Conservation (phyloP, 2,888 invertebrate genomes). For the Acanthoscelides obtectus region DNA sequence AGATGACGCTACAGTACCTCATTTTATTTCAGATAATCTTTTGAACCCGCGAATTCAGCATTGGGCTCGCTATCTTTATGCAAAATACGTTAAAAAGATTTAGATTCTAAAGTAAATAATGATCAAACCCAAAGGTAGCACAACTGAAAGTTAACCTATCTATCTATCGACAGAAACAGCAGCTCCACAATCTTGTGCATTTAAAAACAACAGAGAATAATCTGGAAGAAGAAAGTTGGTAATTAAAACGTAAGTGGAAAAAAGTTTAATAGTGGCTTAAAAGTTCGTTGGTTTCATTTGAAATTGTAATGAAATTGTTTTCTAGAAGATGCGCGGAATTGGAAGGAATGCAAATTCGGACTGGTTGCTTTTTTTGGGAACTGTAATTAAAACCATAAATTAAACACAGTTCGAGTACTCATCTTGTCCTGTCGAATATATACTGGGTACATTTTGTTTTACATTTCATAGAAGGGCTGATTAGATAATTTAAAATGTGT, state of each 20-base stretch:
- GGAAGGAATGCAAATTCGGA: not conserved
- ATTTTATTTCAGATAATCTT: no score
- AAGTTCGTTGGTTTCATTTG: not conserved
- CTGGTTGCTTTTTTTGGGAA: not conserved
- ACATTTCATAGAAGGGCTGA: no score
- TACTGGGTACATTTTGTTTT: no score
- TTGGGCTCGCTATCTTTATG: no score
- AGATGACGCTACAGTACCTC: no score
- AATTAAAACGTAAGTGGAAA: not conserved
- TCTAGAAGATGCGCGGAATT: not conserved
- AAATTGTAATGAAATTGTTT: not conserved
- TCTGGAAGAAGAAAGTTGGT: not conserved
- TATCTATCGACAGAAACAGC: not conserved
- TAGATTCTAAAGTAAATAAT: no score
- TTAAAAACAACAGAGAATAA: not conserved
- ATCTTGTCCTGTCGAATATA: not conserved
- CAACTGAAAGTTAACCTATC: no score
- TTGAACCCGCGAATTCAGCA: no score
- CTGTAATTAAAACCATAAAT: not conserved
- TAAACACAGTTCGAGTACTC: not conserved
- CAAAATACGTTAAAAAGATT: no score
- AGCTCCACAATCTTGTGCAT: not conserved
- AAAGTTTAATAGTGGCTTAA: not conserved
- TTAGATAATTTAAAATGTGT: no score
- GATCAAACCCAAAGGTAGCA: no score